phyloP scores from a whole-genome alignment of 2,888 invertebrate genomes.

The Ecliptopera silaceata region DNA sequence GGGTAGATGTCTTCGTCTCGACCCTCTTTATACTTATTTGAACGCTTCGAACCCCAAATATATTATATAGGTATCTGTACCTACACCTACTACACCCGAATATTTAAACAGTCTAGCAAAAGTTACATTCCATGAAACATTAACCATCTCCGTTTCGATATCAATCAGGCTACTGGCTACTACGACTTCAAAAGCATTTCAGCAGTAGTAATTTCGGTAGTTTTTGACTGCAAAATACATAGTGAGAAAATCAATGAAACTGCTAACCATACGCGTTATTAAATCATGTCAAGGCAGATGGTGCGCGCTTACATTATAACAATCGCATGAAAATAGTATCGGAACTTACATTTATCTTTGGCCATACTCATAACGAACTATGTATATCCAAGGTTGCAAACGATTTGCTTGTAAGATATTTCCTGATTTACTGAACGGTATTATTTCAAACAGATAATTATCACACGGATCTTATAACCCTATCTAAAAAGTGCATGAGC shows the following conservation, averaged over 20 bases:
- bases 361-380: constrained; percentile 20
- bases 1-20: constrained; percentile 53
- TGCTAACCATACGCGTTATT: constrained; percentile 26
- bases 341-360: constrained; percentile 29
- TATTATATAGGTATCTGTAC: constrained; percentile 44
- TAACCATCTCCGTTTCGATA: background rate
- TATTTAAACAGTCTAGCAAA: constrained; percentile 35
- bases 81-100: background rate
- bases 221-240: constrained; percentile 3
- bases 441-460: constrained; percentile 12
- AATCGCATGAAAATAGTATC: constrained; percentile 29
- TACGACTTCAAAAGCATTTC: background rate
- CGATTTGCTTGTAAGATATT: constrained; percentile 23
- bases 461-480: background rate
- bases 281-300: constrained; percentile 35
- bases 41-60: constrained; percentile 44
- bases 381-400: constrained; percentile 27
- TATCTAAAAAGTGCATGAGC: background rate
- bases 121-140: constrained; percentile 7
- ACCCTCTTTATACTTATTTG: constrained; percentile 56
- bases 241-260: constrained; percentile 20
- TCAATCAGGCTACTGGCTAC: background rate
- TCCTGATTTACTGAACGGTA: constrained; percentile 12
- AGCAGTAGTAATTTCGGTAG: background rate
- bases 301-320: constrained; percentile 27